phyloP scores from a whole-genome alignment of 2,797 vertebrate genomes.

The Arnoldichthys spilopterus region DNA sequence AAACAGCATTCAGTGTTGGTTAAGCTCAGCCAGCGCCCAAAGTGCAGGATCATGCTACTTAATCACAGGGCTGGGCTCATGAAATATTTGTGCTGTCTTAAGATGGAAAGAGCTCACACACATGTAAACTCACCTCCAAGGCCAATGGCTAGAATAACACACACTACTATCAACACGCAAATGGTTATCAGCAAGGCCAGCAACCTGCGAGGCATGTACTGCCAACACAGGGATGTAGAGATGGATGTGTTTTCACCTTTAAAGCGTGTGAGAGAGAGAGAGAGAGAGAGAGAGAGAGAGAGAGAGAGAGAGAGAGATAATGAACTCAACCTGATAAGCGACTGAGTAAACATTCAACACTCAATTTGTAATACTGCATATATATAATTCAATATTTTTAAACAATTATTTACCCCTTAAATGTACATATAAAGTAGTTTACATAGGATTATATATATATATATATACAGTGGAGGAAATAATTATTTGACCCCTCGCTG shows the following conservation, averaged over 20 bases:
- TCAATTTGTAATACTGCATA: neutral
- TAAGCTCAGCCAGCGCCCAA: neutral
- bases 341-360: neutral
- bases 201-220: constrained; percentile 44
- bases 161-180: constrained; percentile 50
- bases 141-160: constrained; percentile 59
- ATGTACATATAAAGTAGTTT: too few species aligned
- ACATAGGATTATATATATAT: too few species aligned
- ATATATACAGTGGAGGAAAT: too few species aligned
- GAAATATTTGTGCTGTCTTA: constrained; percentile 62
- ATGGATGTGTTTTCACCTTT: constrained; percentile 46
- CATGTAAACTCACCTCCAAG: constrained; percentile 59
- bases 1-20: neutral
- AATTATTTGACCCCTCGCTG: too few species aligned
- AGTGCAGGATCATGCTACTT: constrained; percentile 23
- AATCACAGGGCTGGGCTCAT: constrained; percentile 54
- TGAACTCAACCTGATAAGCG: constrained; percentile 13
- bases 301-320: constrained; percentile 13
- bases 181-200: constrained; percentile 54
- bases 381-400: too few species aligned
- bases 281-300: constrained; percentile 9
- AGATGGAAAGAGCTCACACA: constrained; percentile 44
- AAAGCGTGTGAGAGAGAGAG: constrained; percentile 11
- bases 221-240: constrained; percentile 47
- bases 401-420: too few species aligned